Percentiles rank a stretch among this genome's conserved stretches.
Conservation (phyloP, 2,797 vertebrate genomes). For the Trachops cirrhosus region DNA sequence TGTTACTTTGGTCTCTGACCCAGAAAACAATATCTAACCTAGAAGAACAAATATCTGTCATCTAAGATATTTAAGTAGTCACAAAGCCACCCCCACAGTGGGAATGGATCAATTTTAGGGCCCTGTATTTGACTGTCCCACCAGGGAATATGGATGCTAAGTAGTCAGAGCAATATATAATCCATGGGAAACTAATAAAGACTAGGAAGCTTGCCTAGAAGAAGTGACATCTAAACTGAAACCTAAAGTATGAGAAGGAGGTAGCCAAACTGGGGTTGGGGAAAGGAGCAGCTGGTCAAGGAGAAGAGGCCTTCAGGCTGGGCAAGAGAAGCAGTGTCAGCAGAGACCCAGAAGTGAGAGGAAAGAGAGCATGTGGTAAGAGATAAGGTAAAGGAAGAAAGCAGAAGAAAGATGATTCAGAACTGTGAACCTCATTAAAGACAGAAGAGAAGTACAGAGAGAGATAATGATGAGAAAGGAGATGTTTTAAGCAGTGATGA, state of each 20-base stretch:
- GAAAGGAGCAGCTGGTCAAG: neutral
- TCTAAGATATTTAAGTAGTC: neutral
- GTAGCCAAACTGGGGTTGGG: neutral
- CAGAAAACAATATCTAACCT: neutral
- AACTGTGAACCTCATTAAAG: neutral
- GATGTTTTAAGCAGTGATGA: neutral
- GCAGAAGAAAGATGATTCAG: neutral
- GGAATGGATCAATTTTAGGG: neutral
- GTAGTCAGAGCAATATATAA: neutral
- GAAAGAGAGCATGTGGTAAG: neutral
- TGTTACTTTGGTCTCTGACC: neutral
- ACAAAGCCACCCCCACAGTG: neutral
- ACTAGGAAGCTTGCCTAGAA: neutral
- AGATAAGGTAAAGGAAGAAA: neutral
- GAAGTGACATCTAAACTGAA: neutral
- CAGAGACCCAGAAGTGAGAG: neutral
- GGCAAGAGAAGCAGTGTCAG: neutral
- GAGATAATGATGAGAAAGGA: neutral
- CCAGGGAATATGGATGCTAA: neutral
- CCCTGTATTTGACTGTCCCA: neutral
- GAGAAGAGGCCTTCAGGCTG: neutral
- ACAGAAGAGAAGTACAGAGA: neutral
- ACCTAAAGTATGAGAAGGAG: neutral
- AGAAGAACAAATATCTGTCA: neutral
- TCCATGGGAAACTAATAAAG: neutral